Evolutionary conservation across 2,888 invertebrate species (phyloP).

Genomic region (Chrysotoxum bicinctum): DNA sequence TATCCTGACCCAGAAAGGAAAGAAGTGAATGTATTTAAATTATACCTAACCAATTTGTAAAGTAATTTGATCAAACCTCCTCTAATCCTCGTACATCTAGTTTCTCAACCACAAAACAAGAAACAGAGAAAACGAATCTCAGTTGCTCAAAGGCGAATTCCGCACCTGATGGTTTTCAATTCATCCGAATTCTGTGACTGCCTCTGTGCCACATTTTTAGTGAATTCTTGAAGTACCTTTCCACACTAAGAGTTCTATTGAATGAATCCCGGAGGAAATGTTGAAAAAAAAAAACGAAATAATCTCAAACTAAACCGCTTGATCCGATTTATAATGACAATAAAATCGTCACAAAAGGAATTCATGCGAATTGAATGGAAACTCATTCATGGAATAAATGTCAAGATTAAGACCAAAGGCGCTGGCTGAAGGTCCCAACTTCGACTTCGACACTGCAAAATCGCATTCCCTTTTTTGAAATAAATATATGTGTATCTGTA

Average conservation of each 20-base stretch:
- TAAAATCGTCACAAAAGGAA: conserved; percentile 71
- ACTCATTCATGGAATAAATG: conserved; percentile 72
- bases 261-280: background rate
- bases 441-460: conserved; percentile 51
- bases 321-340: conserved; percentile 73
- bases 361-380: conserved; percentile 72
- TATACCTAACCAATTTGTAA: conserved; percentile 62
- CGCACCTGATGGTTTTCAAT: conserved; percentile 62
- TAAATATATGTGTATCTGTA: background rate
- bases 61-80: conserved; percentile 62
- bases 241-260: conserved; percentile 1
- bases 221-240: conserved; percentile 28
- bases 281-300: conserved; percentile 4
- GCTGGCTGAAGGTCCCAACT: conserved; percentile 21
- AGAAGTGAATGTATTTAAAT: conserved; percentile 11
- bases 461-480: conserved; percentile 55
- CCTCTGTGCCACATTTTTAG: conserved; percentile 29
- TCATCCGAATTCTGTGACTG: conserved; percentile 25
- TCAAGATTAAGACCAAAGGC: conserved; percentile 73
- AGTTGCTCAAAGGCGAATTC: conserved; percentile 59
- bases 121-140: conserved; percentile 3
- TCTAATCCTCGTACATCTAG: background rate
- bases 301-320: conserved; percentile 59
- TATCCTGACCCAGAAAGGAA: conserved; percentile 13
- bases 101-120: conserved; percentile 28